A percentile compares a stretch with the other conserved stretches of the same genome.
phyloP scores from a whole-genome alignment of 2,888 invertebrate genomes.

The Lasioglossum vierecki region DNA sequence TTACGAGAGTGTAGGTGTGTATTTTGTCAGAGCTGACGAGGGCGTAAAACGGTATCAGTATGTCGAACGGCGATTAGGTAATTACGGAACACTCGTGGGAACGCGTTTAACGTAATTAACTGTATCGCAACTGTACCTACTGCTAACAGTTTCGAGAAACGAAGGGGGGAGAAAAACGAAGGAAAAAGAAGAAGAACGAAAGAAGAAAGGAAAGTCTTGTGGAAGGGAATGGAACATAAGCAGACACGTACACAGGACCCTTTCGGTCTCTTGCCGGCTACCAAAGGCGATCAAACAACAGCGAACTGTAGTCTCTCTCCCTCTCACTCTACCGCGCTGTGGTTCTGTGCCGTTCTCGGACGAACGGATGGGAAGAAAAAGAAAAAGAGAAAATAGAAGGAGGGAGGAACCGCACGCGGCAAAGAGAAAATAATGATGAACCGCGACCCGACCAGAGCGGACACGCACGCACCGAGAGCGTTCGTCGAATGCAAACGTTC shows the following conservation, averaged over 20 bases:
- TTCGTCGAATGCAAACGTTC: constrained; percentile 42
- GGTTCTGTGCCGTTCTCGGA: constrained; percentile 2
- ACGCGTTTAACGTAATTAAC: background rate
- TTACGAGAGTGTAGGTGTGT: too few relatives aligned
- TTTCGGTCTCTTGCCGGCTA: constrained; percentile 6
- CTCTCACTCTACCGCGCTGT: constrained; percentile 22
- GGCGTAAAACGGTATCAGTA: background rate
- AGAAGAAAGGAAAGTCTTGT: background rate
- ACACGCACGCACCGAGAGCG: constrained; percentile 18
- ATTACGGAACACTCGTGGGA: constrained; percentile 7
- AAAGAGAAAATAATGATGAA: constrained; percentile 37
- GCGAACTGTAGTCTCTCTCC: constrained; percentile 13
- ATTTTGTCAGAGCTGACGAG: background rate
- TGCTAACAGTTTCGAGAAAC: background rate
- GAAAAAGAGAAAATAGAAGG: background rate
- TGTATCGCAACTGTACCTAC: background rate
- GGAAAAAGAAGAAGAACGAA: background rate
- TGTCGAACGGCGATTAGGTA: background rate
- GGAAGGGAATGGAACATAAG: background rate
- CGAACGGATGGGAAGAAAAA: background rate
- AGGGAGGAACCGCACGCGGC: background rate
- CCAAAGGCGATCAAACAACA: constrained; percentile 8
- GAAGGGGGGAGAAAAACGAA: background rate
- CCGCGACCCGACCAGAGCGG: constrained; percentile 5
- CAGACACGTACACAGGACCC: background rate